Evolutionary conservation across 2,113 vertebrate species (phyloP), one percentile per base, ranked within the genome.

Genomic region (Ciconia boyciana): DNA sequence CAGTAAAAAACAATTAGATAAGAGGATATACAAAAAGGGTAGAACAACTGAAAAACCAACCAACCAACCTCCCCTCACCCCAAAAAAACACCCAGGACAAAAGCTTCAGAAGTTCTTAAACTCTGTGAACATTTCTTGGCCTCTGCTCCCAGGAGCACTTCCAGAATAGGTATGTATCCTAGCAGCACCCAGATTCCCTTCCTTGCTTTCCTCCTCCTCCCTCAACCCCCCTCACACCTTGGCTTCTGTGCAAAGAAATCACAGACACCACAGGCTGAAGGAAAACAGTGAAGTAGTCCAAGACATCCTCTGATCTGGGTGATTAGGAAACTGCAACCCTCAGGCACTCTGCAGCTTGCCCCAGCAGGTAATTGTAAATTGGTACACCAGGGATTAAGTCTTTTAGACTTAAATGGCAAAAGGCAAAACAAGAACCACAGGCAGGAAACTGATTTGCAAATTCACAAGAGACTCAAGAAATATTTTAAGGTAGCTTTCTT

Each of bases 331-430:
- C 26, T 64, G 32, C 51, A 91, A 6, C n/a, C 60, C 69, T 58
- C 55, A 75, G 81, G 93, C 80, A 64, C 18, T 55, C 51, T 43
- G 43, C 28, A 81, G 34, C 54, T 89, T 92, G 19, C 34, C 46
- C 55, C 71, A 87, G 46, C 60, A 93, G 72, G 64, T 84, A 84
- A 77, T 9, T 1, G 1, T 89, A 93, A 97, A 95, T 95, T 93
- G 74, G 26, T 51, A 49, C 16, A 3, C 19, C 1, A 2, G 41
- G 29, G 83, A 89, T 74, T 90, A 83, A 58, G n/a, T 78, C 7
- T 94, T 89, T 89, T 36, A 87, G 29, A n/a, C 6, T 57, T 90
- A 75, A 84, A 78, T 25, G 19, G 24, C 69, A 34, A 93, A 90
- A 90, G 36, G 43, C 11, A 71, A 87, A 94, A 84, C 39, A 82